phyloP scores from a whole-genome alignment of 1,140 invertebrate species.

The Stratiolaelaps scimitus region DNA sequence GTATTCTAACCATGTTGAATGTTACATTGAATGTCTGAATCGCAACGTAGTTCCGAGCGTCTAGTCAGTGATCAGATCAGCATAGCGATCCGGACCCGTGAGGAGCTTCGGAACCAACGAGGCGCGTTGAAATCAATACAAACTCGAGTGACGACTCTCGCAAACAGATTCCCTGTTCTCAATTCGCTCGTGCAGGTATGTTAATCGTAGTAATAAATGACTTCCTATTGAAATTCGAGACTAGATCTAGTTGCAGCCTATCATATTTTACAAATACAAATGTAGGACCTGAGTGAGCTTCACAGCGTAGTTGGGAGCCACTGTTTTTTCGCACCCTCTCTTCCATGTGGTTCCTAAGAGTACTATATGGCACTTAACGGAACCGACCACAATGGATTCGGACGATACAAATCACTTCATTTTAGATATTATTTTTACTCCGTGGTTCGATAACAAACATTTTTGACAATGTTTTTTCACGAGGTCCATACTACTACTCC shows the following conservation, averaged over 20 bases:
- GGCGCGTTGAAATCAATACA: conserved; percentile 76
- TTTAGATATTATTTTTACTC: no score
- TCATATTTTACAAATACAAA: neutral
- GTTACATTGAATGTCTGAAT: conserved; percentile 34
- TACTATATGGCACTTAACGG: no score
- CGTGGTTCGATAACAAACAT: no score
- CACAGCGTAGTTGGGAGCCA: neutral
- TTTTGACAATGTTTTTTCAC: no score
- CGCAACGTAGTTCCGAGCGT: conserved; percentile 67
- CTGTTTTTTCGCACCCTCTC: neutral
- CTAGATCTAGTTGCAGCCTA: neutral
- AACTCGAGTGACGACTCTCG: conserved; percentile 79
- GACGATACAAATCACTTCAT: no score
- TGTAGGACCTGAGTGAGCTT: neutral
- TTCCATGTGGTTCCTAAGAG: no score
- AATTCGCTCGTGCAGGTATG: conserved; percentile 64
- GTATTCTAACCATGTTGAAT: conserved; percentile 31
- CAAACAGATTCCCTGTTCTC: conserved; percentile 70
- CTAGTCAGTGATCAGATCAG: conserved; percentile 88
- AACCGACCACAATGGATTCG: neutral
- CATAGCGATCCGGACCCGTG: conserved; percentile 86
- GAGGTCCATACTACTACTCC: no score
- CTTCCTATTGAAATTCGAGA: no score
- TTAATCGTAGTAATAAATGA: no score
- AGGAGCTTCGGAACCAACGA: conserved; percentile 73